Evolutionary conservation across 2,113 vertebrate genomes (phyloP), one percentile per base, ranked within the genome.

Genomic region (Calidris pugnax): DNA sequence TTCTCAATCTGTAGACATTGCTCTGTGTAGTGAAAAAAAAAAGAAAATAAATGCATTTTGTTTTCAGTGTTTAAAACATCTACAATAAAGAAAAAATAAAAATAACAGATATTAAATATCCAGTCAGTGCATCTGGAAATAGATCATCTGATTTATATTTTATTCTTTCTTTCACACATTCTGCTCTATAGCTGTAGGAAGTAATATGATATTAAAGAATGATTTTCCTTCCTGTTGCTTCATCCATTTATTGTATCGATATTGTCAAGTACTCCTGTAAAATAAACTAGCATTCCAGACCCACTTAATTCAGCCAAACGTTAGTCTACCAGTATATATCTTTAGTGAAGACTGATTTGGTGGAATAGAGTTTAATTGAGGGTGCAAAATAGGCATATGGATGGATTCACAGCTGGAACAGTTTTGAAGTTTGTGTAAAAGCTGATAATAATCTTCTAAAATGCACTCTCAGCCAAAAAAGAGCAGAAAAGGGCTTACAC

Each of bases 391-490:
- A 91, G 81, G 93, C n/a, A 75, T 48, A 50, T 3, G 33, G 73
- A 83, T 94, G 80, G 55, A 83, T 95, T 95, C 82, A 64, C 96
- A 96, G 79, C 80, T 96, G 92, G 91, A 96, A 81, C 76, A 63
- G 62, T 83, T 97, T 87, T 95, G 91, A 96, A 97, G 93, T 87
- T 97, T 91, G 75, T 94, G 74, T 96, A 97, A 96, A 97, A 96
- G 87, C 83, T 11, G 89, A 95, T 95, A 79, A 90, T 89, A 93
- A 96, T 96, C 93, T 97, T 69, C 73, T 84, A 91, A 96, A 96
- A 89, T 86, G 74, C 64, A 94, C 56, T 82, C 50, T 89, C 69
- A 85, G 85, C 85, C 93, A 91, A 95, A 95, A 97, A 87, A 91
- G 71, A 92, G 63, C 68, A 96, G 86, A 84, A 91, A 94, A 93